Percentiles rank a stretch among this genome's conserved stretches.
phyloP scores from a whole-genome alignment of 2,888 invertebrate genomes.

The Stenoptilia bipunctidactyla region DNA sequence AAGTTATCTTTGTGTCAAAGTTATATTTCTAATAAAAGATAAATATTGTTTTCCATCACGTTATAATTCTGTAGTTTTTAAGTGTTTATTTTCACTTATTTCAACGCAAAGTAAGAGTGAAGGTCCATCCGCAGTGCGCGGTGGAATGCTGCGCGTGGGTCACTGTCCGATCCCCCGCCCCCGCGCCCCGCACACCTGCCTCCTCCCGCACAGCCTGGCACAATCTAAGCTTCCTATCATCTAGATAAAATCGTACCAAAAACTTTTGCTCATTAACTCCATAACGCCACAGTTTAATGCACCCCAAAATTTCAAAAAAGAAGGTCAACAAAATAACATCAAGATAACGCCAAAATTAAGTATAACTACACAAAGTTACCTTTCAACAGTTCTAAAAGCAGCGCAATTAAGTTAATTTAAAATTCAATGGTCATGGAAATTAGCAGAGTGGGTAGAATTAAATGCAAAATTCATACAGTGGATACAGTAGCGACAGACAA shows the following conservation, averaged over 20 bases:
- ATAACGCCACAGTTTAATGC: no score
- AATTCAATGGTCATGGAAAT: constrained; percentile 12
- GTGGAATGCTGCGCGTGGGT: constrained; percentile 59
- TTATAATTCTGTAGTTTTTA: no score
- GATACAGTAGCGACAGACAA: constrained; percentile 54
- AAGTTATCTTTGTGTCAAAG: no score
- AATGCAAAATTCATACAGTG: constrained; percentile 49
- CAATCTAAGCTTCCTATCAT: constrained; percentile 54
- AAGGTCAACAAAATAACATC: not conserved
- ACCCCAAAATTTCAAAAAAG: no score
- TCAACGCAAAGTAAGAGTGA: constrained; percentile 50
- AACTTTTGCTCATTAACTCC: constrained; percentile 29
- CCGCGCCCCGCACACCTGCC: constrained; percentile 21
- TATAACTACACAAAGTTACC: constrained; percentile 11
- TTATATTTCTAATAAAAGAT: no score
- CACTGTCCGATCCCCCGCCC: constrained; percentile 52
- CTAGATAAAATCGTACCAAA: constrained; percentile 51
- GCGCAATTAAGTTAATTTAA: constrained; percentile 29
- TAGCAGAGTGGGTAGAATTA: constrained; percentile 32
- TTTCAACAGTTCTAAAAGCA: constrained; percentile 20
- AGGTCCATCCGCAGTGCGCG: constrained; percentile 43
- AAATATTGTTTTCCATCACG: no score
- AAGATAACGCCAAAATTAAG: not conserved
- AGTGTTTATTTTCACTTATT: constrained; percentile 13
- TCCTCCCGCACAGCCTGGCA: constrained; percentile 31